Base-by-base conservation (phyloP, 1,140 invertebrate genomes). In the Tribolium madens region DNA sequence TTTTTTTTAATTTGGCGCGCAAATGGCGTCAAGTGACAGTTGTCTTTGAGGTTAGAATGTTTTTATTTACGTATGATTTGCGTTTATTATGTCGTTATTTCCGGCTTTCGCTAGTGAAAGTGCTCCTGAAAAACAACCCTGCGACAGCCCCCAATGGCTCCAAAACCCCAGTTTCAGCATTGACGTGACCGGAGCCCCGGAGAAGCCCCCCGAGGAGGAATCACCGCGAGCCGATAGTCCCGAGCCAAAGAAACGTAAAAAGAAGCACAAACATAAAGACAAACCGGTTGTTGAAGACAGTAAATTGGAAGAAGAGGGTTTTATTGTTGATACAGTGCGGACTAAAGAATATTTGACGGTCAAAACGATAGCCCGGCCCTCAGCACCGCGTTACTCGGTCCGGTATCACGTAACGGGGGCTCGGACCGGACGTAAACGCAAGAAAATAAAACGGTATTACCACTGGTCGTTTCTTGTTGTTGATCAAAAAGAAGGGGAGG, bases 271-370 rank as follows among this genome's bases (percentile, higher is more conserved):
- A 50, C 78, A 86, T 7, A 82, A 86, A 18, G n/a, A 26, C 48
- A 52, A 72, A 31, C 6, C 70, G 2, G 18, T 13, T 50, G 70
- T 15, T 10, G 83, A 84, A 68, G 15, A 13, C 17, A 13, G n/a
- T 10, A 82, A 84, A 69, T 81, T 86, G 15, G 85, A 85, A n/a
- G 57, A 84, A 15, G 86, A 88, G 75, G 78, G 87, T 36, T 91
- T 88, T 83, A 88, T 86, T 79, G 87, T 90, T 73, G 90, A 91
- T 72, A 89, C 85, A 78, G 82, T 78, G 4, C 74, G 85, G 73
- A 86, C 86, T 18, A 84, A 79, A 73, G 85, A 85, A 57, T 88
- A 87, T 80, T 84, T 85, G 31, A 83, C 78, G 10, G 84, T 90
- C 1, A 84, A 88, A 33, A 89, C 86, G 13, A 85, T 87, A 3